Percentiles rank a stretch among this genome's conserved stretches.
phyloP scores from a whole-genome alignment of 2,888 invertebrate genomes.

The Rhopalosiphum nymphaeae region DNA sequence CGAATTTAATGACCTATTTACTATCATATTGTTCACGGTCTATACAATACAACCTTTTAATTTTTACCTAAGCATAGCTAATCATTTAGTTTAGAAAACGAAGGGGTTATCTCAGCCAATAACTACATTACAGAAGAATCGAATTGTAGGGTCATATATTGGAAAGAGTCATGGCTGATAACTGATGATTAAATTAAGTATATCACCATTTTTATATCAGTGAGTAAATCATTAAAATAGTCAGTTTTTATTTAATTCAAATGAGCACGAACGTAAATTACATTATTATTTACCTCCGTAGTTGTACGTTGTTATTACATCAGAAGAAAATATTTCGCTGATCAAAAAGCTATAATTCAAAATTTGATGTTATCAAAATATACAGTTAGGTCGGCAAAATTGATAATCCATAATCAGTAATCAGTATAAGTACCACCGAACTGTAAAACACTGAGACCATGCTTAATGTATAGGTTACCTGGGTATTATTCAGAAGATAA shows the following conservation, averaged over 20 bases:
- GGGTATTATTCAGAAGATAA: background rate
- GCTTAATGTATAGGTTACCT: background rate
- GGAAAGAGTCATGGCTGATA: conserved; percentile 6
- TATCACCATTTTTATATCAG: background rate
- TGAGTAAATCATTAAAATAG: background rate
- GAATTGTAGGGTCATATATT: background rate
- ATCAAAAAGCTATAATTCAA: conserved; percentile 1
- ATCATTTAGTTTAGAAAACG: background rate
- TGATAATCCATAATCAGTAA: background rate
- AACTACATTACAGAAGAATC: background rate
- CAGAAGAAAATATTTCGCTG: background rate
- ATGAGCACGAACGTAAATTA: background rate
- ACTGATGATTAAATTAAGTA: background rate
- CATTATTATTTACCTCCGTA: background rate
- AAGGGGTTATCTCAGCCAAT: background rate
- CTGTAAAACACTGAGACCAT: background rate
- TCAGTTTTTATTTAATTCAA: conserved; percentile 15
- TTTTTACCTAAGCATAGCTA: background rate
- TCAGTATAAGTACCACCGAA: background rate
- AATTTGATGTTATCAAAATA: background rate
- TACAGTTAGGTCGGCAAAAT: background rate
- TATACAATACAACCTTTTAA: background rate
- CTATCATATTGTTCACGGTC: background rate
- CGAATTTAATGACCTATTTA: background rate
- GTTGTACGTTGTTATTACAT: background rate